These are phyloP conservation scores for Drosophila cracens DNA, from an alignment of 2,888 invertebrate genomes.

Conservation along the genomic window DNA sequence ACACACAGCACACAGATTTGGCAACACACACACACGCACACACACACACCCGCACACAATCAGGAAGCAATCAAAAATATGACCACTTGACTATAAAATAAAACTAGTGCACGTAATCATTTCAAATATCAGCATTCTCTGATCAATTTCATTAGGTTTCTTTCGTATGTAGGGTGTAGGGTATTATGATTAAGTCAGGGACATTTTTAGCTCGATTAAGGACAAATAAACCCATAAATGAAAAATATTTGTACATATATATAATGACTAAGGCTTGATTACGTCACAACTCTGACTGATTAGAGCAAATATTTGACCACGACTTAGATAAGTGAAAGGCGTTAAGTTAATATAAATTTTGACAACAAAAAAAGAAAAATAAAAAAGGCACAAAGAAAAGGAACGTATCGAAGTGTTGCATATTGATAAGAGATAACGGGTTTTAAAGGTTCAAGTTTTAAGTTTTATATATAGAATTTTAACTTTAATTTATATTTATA, in stretches of 20 bases:
- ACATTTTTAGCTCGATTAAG: background rate
- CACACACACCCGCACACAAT: background rate
- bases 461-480: background rate
- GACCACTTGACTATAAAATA: slow-evolving; percentile 20
- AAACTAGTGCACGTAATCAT: slow-evolving; percentile 24
- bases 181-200: background rate
- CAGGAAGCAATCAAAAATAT: slow-evolving; percentile 37
- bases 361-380: background rate
- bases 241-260: background rate
- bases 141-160: slow-evolving; percentile 11
- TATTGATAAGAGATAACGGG: slow-evolving; percentile 2
- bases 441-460: background rate
- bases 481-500: background rate
- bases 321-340: slow-evolving; percentile 16
- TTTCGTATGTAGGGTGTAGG: background rate
- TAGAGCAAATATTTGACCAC: background rate
- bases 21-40: background rate
- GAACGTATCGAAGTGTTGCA: background rate
- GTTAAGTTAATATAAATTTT: slow-evolving; percentile 15
- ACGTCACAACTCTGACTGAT: slow-evolving; percentile 7
- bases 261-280: background rate
- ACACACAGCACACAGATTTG: slow-evolving; percentile 25
- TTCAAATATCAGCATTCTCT: slow-evolving; percentile 10
- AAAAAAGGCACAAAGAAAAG: background rate
- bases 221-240: background rate